Percentiles rank a stretch among this genome's conserved stretches.
phyloP scores from a whole-genome alignment of 2,113 vertebrate genomes.

The Oxygymnocypris stewartii region DNA sequence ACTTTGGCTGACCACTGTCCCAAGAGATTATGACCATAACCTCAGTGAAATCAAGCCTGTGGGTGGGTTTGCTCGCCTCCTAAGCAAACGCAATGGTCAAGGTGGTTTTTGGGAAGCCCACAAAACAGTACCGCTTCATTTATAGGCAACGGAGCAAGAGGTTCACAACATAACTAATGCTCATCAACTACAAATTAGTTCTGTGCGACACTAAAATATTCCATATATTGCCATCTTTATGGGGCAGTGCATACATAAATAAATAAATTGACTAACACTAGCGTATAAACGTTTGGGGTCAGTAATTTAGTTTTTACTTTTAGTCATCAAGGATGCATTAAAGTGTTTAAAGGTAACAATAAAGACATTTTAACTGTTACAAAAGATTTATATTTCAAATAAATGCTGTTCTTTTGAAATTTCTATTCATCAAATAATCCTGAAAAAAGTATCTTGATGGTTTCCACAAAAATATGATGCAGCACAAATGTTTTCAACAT shows the following conservation, averaged over 20 bases:
- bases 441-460: not conserved
- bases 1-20: constrained; percentile 74
- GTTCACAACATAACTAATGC: constrained; percentile 27
- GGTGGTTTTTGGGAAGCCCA: constrained; percentile 65
- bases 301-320: not conserved
- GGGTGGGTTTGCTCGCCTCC: constrained; percentile 69
- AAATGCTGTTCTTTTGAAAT: not conserved
- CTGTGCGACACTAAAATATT: constrained; percentile 26
- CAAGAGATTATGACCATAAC: constrained; percentile 77
- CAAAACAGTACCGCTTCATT: constrained; percentile 52
- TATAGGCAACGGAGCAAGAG: constrained; percentile 18
- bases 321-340: not conserved
- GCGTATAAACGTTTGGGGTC: not conserved
- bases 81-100: constrained; percentile 72
- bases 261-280: not conserved
- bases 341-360: not conserved
- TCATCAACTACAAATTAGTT: constrained; percentile 17
- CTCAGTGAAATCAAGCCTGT: constrained; percentile 77
- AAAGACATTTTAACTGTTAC: not conserved
- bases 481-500: not conserved
- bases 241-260: not conserved
- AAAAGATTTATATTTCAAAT: not conserved
- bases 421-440: not conserved
- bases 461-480: not conserved
- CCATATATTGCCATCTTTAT: constrained; percentile 28